Conservation (phyloP, 2,888 invertebrate genomes). For the Dolichomitus sp. region DNA sequence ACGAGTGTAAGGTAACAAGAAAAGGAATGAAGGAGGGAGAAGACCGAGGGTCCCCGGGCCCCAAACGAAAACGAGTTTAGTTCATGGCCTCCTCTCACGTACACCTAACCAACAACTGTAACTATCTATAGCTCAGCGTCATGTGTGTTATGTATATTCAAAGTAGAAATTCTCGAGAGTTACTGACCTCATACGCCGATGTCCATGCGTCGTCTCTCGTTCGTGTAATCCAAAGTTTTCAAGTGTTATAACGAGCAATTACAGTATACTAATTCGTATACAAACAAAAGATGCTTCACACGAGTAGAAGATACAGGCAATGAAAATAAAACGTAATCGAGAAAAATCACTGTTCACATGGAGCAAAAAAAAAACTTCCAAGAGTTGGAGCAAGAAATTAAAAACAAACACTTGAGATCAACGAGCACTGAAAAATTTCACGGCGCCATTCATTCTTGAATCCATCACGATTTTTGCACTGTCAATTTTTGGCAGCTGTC, state of each 20-base stretch:
- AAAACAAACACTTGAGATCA: constrained; percentile 37
- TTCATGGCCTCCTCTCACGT: constrained; percentile 46
- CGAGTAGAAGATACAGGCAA: background rate
- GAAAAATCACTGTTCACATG: constrained; percentile 60
- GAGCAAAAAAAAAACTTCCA: background rate
- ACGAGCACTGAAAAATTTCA: constrained; percentile 41
- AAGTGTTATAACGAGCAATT: constrained; percentile 34
- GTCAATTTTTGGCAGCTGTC: constrained; percentile 14
- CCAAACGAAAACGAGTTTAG: constrained; percentile 64
- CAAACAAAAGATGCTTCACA: constrained; percentile 17
- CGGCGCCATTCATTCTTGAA: constrained; percentile 11
- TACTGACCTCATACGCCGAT: constrained; percentile 57
- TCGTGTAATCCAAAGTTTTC: constrained; percentile 70
- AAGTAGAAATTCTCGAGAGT: background rate
- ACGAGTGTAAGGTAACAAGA: constrained; percentile 2
- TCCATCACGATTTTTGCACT: constrained; percentile 15
- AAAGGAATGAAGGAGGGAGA: constrained; percentile 42
- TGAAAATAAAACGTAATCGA: constrained; percentile 2
- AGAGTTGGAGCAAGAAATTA: background rate
- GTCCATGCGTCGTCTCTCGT: constrained; percentile 40
- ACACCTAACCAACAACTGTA: constrained; percentile 1
- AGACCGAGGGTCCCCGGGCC: constrained; percentile 56
- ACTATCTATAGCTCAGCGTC: constrained; percentile 1
- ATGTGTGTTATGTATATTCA: constrained; percentile 18
- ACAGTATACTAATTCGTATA: constrained; percentile 13